Evolutionary conservation across 2,888 invertebrate species (phyloP).

Genomic region (Trisateles emortualis): DNA sequence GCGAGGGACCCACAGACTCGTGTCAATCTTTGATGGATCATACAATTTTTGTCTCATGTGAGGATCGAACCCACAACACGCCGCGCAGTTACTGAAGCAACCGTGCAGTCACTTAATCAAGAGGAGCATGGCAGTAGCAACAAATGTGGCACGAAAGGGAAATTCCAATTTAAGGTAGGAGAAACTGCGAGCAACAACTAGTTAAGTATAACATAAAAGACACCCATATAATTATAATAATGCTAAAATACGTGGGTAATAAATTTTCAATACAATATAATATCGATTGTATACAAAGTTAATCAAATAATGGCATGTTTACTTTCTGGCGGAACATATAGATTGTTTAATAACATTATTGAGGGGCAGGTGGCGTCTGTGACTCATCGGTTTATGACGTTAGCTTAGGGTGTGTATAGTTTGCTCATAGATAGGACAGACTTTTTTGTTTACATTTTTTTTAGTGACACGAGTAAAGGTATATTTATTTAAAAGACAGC

Average conservation of each 20-base stretch:
- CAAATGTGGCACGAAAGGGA: no score
- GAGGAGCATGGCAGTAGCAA: no score
- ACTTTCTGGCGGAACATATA: conserved; percentile 35
- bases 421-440: conserved; percentile 4
- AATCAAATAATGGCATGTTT: conserved; percentile 53
- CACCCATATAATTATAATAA: conserved; percentile 10
- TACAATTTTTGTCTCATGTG: no score
- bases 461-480: no score
- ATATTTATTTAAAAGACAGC: neutral
- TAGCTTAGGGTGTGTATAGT: conserved; percentile 35
- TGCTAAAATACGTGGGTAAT: conserved; percentile 22
- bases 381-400: conserved; percentile 55
- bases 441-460: neutral
- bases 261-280: conserved; percentile 42
- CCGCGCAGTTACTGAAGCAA: no score
- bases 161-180: no score
- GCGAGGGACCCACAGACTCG: no score
- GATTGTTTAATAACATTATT: conserved; percentile 55
- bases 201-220: neutral
- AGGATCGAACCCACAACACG: no score
- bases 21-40: no score
- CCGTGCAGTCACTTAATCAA: no score
- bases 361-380: conserved; percentile 57
- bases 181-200: neutral
- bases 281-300: conserved; percentile 39